Evolutionary conservation across 2,113 vertebrate genomes (phyloP), one percentile per base, ranked within the genome.

Genomic region (Cariama cristata): DNA sequence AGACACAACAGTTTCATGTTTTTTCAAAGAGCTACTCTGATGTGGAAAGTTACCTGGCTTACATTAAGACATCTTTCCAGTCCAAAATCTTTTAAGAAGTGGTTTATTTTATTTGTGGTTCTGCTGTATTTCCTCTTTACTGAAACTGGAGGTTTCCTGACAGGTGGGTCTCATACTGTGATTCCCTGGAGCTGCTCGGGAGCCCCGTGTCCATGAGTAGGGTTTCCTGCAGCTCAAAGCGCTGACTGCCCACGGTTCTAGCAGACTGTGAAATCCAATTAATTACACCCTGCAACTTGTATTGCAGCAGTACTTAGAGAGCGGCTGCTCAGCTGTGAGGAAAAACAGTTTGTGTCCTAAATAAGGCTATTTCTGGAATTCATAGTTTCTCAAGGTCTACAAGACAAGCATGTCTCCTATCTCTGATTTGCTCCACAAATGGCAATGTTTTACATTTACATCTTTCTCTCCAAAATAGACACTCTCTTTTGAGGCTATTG

Each of bases 191-290:
- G 44, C 21, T 8, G 1, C 40, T 88, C 14, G 50, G 68, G 19
- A 89, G 35, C 9, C 50, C n/a, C 40, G 50, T 56, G 42, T 47
- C 80, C 9, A 2, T 23, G 4, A 35, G 35, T 18, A 68, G n/a
- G 18, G 32, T 95, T 97, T 97, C 79, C 86, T 74, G 77, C 40
- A 49, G 79, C 64, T 95, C 80, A 49, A 90, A 88, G 79, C 40
- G 11, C 59, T 84, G 60, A 35, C 91, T 92, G 23, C 40, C 77
- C 59, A 24, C 81, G 49, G 82, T 80, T 88, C 84, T 83, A 79
- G 80, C 83, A 97, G 80, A 80, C 47, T 82, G 52, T 91, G 88
- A 79, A 80, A 97, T 97, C 73, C 32, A 95, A 81, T 97, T 97
- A 97, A 95, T 95, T 96, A 85, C 59, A 91, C 63, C 92, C 76